Evolutionary conservation across 2,797 vertebrate genomes (phyloP).

Genomic region (Triplophysa yarkandensis): DNA sequence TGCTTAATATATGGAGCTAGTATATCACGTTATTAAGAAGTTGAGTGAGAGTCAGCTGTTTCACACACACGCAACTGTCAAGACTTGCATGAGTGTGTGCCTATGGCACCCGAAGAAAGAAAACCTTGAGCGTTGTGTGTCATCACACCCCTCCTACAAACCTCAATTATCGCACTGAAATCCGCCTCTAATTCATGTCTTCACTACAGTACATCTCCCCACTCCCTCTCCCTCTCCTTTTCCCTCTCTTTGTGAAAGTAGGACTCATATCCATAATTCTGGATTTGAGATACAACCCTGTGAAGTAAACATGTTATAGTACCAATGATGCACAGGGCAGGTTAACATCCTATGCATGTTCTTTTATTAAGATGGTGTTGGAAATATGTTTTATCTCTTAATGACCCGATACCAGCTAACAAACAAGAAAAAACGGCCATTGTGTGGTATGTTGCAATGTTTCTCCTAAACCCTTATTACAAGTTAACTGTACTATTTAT

Average conservation of each 20-base stretch:
- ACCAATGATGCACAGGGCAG: slow-evolving; percentile 55
- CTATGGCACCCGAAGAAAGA: not conserved
- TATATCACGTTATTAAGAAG: slow-evolving; percentile 19
- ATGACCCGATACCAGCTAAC: no score
- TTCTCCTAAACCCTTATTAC: no score
- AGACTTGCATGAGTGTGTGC: slow-evolving; percentile 24
- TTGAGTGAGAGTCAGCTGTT: slow-evolving; percentile 23
- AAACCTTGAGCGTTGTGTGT: not conserved
- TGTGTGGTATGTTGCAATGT: no score
- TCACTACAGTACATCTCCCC: slow-evolving; percentile 6
- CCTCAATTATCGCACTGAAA: slow-evolving; percentile 34
- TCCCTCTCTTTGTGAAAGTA: slow-evolving; percentile 62
- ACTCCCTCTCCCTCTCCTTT: not conserved
- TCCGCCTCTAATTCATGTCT: slow-evolving; percentile 24
- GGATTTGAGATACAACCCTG: slow-evolving; percentile 69
- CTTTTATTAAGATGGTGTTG: slow-evolving; percentile 3
- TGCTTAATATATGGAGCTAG: not conserved
- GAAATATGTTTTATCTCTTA: no score
- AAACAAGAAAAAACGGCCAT: no score
- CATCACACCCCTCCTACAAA: slow-evolving; percentile 48
- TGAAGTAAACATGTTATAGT: slow-evolving; percentile 63
- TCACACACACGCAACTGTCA: slow-evolving; percentile 3
- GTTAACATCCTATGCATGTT: slow-evolving; percentile 15
- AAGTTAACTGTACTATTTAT: no score
- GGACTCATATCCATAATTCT: slow-evolving; percentile 75